A percentile compares a stretch with the other conserved stretches of the same genome.
These are phyloP conservation scores for Achatina immaculata DNA, from an alignment of 1,140 invertebrate species.

Conservation along the genomic window DNA sequence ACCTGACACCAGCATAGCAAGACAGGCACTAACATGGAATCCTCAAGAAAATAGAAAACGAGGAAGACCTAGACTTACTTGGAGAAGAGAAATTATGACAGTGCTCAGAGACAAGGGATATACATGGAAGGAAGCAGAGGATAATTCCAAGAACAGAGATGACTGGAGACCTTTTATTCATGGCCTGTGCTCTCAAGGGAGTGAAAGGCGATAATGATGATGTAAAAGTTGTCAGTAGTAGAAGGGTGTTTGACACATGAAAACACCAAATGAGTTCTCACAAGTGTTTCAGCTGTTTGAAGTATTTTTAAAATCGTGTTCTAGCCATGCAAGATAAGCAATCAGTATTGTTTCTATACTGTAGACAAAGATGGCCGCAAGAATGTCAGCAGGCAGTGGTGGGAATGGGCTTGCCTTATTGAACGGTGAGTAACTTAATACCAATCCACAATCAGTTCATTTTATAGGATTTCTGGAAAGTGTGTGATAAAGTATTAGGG, in stretches of 20 bases:
- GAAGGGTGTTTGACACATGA: too few species aligned
- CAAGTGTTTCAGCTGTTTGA: neutral
- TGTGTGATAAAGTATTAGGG: too few species aligned
- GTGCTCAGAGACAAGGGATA: too few species aligned
- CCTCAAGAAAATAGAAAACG: too few species aligned
- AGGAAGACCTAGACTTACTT: too few species aligned
- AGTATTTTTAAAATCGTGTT: neutral
- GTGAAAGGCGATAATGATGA: neutral
- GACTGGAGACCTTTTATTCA: too few species aligned
- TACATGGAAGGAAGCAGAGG: too few species aligned
- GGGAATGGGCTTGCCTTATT: slow-evolving; percentile 25
- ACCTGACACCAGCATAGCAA: too few species aligned
- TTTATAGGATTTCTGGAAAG: neutral
- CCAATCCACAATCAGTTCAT: neutral
- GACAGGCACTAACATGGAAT: too few species aligned
- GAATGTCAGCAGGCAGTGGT: slow-evolving; percentile 13
- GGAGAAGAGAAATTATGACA: too few species aligned
- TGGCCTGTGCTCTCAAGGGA: too few species aligned
- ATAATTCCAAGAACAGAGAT: too few species aligned
- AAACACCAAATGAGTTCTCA: neutral
- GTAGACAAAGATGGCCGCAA: neutral
- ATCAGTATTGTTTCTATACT: neutral
- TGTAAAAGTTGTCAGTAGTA: neutral
- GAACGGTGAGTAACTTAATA: slow-evolving; percentile 2
- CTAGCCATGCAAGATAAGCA: neutral